Base-by-base conservation (phyloP, 2,113 vertebrate species). In the Planiliza haematocheilus region DNA sequence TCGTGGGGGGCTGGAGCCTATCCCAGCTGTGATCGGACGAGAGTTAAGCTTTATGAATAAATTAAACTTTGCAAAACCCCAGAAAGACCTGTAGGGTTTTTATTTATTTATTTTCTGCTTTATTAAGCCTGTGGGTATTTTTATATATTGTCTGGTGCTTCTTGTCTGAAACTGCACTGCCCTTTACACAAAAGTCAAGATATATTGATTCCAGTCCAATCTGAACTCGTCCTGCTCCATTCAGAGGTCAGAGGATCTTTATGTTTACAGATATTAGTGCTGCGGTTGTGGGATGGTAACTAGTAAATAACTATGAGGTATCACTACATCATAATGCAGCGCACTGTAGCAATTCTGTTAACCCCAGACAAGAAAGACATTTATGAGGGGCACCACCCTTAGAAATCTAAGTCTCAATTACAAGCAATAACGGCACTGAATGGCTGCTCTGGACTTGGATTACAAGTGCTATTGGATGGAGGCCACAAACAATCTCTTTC, bases 391-490 rank as follows among this genome's bases (percentile, higher is more conserved):
- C 45, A 61, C 18, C 24, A 8, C 7, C 87, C 78, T 82, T 85
- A 34, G 51, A 60, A 72, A 82, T 75, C 50, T 48, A 88, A 88
- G 72, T 59, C 81, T 89, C 72, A 64, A 34, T 64, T 70, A 56
- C 62, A 46, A 42, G 75, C 68, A 48, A 70, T 82, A 69, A 85
- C 76, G 63, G 80, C 70, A 86, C 77, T 78, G 80, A 86, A 86
- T 85, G 81, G 72, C 17, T 84, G 65, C 52, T 83, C 79, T 77
- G 53, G 63, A 10, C 81, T 77, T 36, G 81, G 48, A 83, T 88
- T 79, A 57, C 18, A 63, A 53, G 53, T 53, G 36, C 74, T 66
- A 83, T 74, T 86, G 75, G 69, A 76, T 51, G 18, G 64, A 50
- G 52, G 62, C 42, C 38, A 52, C 34, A 34, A 66, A 68, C 24